These are phyloP conservation scores for Ectemnius cavifrons DNA, from an alignment of 2,888 invertebrate genomes.

Conservation along the genomic window DNA sequence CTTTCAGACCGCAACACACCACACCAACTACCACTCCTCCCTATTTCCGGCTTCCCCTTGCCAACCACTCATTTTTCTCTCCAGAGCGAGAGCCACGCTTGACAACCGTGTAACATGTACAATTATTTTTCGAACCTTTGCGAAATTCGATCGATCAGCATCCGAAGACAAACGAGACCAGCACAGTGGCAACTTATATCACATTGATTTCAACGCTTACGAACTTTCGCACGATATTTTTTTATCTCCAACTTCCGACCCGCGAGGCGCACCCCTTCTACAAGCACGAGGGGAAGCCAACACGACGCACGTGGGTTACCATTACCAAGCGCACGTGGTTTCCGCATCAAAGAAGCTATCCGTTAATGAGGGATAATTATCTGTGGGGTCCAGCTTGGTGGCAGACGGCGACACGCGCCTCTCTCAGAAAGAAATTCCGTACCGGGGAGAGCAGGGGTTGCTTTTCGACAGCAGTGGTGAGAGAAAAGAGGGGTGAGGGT, in stretches of 20 bases:
- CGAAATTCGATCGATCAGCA: no score
- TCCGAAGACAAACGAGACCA: no score
- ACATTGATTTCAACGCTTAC: no score
- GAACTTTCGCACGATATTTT: conserved; percentile 2
- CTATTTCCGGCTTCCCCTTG: conserved; percentile 29
- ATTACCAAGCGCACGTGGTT: conserved; percentile 59
- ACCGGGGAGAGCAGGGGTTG: conserved; percentile 3
- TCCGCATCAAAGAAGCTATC: conserved; percentile 72
- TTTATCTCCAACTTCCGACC: conserved; percentile 22
- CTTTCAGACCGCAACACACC: conserved; percentile 58
- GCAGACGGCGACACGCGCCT: conserved; percentile 51
- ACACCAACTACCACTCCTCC: conserved; percentile 30
- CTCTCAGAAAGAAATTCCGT: conserved; percentile 20
- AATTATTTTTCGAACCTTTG: no score
- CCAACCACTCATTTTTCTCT: conserved; percentile 10
- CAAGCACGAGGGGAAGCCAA: neutral
- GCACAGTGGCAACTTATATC: no score
- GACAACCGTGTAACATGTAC: no score
- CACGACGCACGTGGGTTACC: conserved; percentile 24
- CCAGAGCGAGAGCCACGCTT: no score
- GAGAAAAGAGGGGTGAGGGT: conserved; percentile 24
- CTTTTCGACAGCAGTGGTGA: conserved; percentile 12
- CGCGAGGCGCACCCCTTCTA: neutral
- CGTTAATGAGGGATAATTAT: conserved; percentile 76
- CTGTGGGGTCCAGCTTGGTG: conserved; percentile 49